Evolutionary conservation across 2,113 vertebrate species (phyloP), one percentile per base, ranked within the genome.

Genomic region (Noctilio leporinus): DNA sequence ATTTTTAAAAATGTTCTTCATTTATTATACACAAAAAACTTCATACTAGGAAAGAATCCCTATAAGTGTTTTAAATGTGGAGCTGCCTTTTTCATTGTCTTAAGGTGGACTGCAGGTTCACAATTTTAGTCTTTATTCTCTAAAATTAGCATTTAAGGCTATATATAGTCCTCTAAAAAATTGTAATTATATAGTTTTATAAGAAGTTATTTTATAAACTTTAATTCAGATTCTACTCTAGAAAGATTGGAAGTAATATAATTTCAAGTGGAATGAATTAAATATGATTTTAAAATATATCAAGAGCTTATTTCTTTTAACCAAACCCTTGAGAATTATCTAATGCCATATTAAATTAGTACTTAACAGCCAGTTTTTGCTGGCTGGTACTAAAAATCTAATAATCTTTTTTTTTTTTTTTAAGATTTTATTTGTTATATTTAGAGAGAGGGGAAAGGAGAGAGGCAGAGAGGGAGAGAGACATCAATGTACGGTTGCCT

Each of bases 21-120:
- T 94, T 96, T 49, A 57, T 15, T 24, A 65, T 84, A 51, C 97
- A 96, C 47, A 91, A 92, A 57, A 94, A 62, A 90, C 59, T n/a
- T n/a, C 96, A 97, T 51, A 88, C 69, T 35, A 73, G 28, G 30
- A 78, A 59, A 96, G 78, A 97, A 91, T 83, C 77, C 69, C 2
- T 89, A n/a, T 88, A 77, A 89, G 10, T 77, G 73, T 35, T 57
- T 19, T 0, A 28, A 77, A 43, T 35, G 64, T 85, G 38, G 24
- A 43, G 33, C 45, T 40, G n/a, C 14, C 43, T 24, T 89, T 86
- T 89, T 67, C 69, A 78, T 51, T 49, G 30, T 78, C 33, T 91
- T 62, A 53, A 73, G 38, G 77, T 84, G 33, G 11, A 92, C 10
- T 38, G 35, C 35, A 75, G 17, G 15, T 8, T 75, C 35, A 69